Evolutionary conservation across 2,797 vertebrate genomes (phyloP).

Genomic region (Amblyraja radiata): DNA sequence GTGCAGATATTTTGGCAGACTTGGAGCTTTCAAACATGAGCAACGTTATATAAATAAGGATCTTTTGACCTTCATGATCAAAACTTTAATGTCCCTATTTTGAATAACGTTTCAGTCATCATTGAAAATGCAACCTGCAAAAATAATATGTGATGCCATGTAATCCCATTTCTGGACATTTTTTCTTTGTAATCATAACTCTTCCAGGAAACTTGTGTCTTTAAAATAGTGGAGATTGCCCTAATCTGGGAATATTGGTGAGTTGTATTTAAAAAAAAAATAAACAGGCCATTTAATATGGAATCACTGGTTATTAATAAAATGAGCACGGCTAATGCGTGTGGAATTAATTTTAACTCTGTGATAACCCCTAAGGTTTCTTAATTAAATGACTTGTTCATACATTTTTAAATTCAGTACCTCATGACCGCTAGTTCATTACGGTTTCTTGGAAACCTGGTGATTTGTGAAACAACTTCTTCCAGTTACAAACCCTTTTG

Average conservation of each 20-base stretch:
- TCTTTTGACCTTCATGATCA: no score
- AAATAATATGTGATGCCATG: no score
- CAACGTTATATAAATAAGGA: no score
- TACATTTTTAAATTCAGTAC: background rate
- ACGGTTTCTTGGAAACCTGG: background rate
- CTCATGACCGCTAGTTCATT: background rate
- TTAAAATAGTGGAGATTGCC: background rate
- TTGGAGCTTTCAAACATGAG: no score
- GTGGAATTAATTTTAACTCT: background rate
- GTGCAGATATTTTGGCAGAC: no score
- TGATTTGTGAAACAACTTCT: background rate
- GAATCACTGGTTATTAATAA: background rate
- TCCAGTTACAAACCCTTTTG: background rate
- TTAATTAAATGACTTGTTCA: background rate
- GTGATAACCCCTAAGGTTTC: background rate
- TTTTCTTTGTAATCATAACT: background rate
- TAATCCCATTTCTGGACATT: no score
- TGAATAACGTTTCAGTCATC: no score
- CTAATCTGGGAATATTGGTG: background rate
- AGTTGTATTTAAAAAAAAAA: background rate
- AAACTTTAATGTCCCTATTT: no score
- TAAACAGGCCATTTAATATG: no score
- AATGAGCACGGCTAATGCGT: background rate
- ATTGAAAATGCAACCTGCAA: no score
- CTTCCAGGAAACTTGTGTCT: background rate